A percentile compares a stretch with the other conserved stretches of the same genome.
phyloP scores from a whole-genome alignment of 1,140 invertebrate genomes.

The Mycetomoellerius zeteki region DNA sequence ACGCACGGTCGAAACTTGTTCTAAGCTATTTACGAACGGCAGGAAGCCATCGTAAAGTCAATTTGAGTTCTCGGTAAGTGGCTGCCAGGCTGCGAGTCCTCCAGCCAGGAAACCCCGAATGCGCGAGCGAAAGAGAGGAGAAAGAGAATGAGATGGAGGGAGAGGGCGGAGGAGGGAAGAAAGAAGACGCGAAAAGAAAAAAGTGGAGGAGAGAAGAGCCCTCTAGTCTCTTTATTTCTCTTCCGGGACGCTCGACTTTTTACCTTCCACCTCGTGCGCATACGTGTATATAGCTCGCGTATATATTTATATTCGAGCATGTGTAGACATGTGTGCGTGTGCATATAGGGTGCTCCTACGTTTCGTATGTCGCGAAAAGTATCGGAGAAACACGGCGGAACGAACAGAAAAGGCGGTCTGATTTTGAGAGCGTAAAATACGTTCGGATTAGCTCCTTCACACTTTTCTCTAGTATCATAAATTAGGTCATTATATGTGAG shows the following conservation, averaged over 20 bases:
- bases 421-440: slow-evolving; percentile 38
- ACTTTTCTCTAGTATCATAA: slow-evolving; percentile 26
- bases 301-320: slow-evolving; percentile 45
- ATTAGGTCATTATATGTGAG: slow-evolving; percentile 40
- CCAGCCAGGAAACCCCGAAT: slow-evolving; percentile 62
- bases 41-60: slow-evolving; percentile 69
- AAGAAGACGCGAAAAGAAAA: slow-evolving; percentile 52
- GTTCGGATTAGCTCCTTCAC: slow-evolving; percentile 28
- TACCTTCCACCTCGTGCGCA: slow-evolving; percentile 46
- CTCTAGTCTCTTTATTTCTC: slow-evolving; percentile 73
- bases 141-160: slow-evolving; percentile 40
- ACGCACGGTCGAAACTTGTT: slow-evolving; percentile 67
- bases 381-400: not conserved
- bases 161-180: slow-evolving; percentile 15
- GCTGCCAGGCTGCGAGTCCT: slow-evolving; percentile 64
- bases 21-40: slow-evolving; percentile 69
- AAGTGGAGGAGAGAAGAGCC: slow-evolving; percentile 53
- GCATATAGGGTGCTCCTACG: slow-evolving; percentile 45
- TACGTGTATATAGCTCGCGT: slow-evolving; percentile 38
- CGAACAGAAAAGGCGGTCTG: not conserved
- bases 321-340: not conserved
- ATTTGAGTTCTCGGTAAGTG: slow-evolving; percentile 68
- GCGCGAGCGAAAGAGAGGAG: slow-evolving; percentile 47
- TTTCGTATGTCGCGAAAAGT: slow-evolving; percentile 19
- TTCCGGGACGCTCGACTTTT: slow-evolving; percentile 68